phyloP scores from a whole-genome alignment of 2,113 vertebrate species.

The Rallus limicola region DNA sequence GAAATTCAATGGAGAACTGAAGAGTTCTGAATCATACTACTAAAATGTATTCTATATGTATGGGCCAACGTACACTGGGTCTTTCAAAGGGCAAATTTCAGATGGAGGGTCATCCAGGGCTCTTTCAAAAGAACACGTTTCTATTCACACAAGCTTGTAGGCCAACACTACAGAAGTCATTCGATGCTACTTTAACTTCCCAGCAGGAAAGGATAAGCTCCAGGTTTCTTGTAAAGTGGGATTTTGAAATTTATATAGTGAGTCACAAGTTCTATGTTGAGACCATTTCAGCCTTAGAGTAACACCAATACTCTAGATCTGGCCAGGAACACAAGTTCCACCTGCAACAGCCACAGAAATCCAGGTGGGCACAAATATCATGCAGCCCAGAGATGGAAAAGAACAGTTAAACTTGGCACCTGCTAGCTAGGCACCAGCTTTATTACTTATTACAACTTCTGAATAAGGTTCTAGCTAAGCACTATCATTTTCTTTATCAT shows the following conservation, averaged over 20 bases:
- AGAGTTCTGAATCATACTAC: background rate
- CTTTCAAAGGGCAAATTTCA: background rate
- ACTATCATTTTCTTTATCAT: background rate
- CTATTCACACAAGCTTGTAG: background rate
- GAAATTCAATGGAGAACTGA: conserved; percentile 14
- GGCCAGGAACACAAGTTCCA: background rate
- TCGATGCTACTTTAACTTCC: background rate
- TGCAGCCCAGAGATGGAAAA: background rate
- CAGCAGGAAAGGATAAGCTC: background rate
- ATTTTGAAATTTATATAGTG: background rate
- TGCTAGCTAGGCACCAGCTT: background rate
- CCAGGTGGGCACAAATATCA: background rate
- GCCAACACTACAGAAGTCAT: background rate
- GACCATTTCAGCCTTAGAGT: background rate
- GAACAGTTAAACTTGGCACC: background rate
- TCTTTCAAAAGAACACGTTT: background rate
- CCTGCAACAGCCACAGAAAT: background rate
- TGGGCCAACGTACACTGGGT: background rate
- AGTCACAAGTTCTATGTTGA: background rate
- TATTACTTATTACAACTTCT: background rate
- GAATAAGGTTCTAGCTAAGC: background rate
- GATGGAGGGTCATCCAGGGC: background rate
- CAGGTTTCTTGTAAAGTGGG: background rate
- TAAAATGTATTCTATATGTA: background rate
- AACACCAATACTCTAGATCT: background rate